phyloP scores from a whole-genome alignment of 2,888 invertebrate species.

The Xestia ashworthii region DNA sequence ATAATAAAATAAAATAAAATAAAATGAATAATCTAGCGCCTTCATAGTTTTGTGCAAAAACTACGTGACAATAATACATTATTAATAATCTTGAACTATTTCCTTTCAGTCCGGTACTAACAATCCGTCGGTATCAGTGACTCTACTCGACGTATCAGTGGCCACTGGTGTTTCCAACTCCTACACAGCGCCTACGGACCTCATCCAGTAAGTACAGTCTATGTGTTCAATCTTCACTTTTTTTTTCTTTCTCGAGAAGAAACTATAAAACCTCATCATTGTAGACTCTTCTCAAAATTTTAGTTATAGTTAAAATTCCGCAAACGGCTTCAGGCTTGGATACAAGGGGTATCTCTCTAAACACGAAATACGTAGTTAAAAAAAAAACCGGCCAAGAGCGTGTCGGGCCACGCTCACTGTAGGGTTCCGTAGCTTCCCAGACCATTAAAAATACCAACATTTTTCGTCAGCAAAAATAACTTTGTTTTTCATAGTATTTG shows the following conservation, averaged over 20 bases:
- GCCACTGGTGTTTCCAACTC: conserved; percentile 56
- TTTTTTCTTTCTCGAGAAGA: background rate
- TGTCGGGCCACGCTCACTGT: too few relatives aligned
- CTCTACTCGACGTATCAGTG: conserved; percentile 75
- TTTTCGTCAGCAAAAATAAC: too few relatives aligned
- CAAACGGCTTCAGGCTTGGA: background rate
- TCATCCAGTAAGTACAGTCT: conserved; percentile 79
- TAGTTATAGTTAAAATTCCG: background rate
- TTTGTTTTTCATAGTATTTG: too few relatives aligned
- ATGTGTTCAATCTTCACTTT: background rate
- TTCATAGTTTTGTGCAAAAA: background rate
- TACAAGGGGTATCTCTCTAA: too few relatives aligned
- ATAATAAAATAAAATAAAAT: too few relatives aligned
- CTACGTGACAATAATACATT: background rate
- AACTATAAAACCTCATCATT: background rate
- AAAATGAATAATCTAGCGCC: background rate
- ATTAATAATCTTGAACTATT: background rate
- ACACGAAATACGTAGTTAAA: too few relatives aligned
- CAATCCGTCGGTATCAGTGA: conserved; percentile 85
- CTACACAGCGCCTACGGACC: conserved; percentile 75
- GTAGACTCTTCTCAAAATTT: background rate
- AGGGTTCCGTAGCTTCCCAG: too few relatives aligned
- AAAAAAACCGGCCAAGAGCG: too few relatives aligned
- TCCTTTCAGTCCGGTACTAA: conserved; percentile 83
- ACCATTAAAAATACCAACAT: too few relatives aligned